Conservation (phyloP, 2,797 vertebrate species). For the Pogoniulus pusillus region DNA sequence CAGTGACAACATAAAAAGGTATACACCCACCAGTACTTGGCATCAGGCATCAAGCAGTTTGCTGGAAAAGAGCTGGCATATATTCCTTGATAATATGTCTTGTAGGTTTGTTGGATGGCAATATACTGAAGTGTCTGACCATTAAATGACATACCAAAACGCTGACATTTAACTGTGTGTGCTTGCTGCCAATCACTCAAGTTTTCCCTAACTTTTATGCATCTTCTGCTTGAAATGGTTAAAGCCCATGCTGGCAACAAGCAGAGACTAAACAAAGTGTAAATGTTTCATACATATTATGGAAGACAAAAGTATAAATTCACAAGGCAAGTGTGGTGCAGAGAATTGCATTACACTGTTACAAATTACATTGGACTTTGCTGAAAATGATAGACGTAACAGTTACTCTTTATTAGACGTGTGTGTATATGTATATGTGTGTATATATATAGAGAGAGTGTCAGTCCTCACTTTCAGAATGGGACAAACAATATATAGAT, state of each 20-base stretch:
- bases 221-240: neutral
- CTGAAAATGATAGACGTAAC: neutral
- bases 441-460: too few relatives aligned
- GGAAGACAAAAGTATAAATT: constrained; percentile 15
- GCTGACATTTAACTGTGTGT: constrained; percentile 47
- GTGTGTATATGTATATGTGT: neutral
- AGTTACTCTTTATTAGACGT: neutral
- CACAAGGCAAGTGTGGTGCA: neutral
- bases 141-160: constrained; percentile 46
- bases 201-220: constrained; percentile 21
- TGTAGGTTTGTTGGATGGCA: constrained; percentile 58
- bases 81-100: constrained; percentile 60
- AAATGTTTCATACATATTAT: neutral
- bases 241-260: neutral
- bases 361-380: neutral
- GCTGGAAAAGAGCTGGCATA: constrained; percentile 57
- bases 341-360: neutral
- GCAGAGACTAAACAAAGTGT: neutral
- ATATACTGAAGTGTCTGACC: constrained; percentile 48
- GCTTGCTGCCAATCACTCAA: constrained; percentile 6
- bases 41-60: constrained; percentile 66
- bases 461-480: neutral
- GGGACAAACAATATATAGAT: neutral
- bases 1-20: constrained; percentile 69
- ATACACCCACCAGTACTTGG: constrained; percentile 65